Base-by-base conservation (phyloP, 1,140 invertebrate species). In the Drosophila arizonae region DNA sequence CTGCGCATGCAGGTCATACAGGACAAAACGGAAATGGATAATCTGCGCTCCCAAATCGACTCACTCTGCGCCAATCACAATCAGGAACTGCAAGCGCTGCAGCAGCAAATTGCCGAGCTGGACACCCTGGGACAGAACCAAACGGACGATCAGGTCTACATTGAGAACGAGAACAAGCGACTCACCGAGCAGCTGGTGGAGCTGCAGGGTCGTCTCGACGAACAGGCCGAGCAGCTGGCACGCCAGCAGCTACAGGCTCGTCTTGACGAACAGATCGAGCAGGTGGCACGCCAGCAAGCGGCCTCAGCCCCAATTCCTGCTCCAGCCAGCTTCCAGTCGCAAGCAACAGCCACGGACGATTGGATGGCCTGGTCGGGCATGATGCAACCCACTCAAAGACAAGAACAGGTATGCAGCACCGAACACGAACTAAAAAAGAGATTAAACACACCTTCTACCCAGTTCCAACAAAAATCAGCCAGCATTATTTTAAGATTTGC, bases 151-250 rank as follows among this genome's bases (percentile, higher is more conserved):
- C 90, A 91, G 67, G 88, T 91, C 0, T 90, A 86, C 51, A 82
- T 92, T 21, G 85, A 91, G 68, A 90, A 90, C 45, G 90, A 92
- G 72, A 91, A 92, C 68, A 91, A 88, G 24, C 81, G 90, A 8
- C 68, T 92, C 2, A 57, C 81, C 4, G 84, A 89, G 60, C 69
- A 90, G 43, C 48, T 93, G 0, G 63, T 64, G 15, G 85, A 91
- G 65, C 82, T 92, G 57, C 85, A 92, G 45, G 72, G 64, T 0
- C 81, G 90, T n/a, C 87, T 91, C 56, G 73, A 88, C 63, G 86
- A 72, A 72, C 81, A 70, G 78, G 78, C 77, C 43, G 79, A 62
- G n/a, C 70, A 77, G 48, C 33, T 71, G 17, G 24, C 33, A 1
- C 36, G 45, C 1, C 58, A 61, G 1, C 69, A 84, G 65, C 82